Conservation (phyloP, 2,888 invertebrate species). For the Keiferia lycopersicella region DNA sequence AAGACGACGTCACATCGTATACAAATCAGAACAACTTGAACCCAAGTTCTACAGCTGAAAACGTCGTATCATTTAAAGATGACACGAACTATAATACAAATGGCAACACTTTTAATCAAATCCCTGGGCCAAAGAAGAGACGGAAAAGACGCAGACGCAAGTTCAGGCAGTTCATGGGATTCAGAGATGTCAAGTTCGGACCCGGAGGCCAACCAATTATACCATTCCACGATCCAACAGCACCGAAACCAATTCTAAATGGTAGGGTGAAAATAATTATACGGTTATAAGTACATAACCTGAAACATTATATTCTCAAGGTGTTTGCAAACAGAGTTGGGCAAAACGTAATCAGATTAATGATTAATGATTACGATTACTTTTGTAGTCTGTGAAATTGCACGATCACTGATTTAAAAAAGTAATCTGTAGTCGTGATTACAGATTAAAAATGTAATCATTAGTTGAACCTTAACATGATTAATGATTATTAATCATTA, state of each 20-base stretch:
- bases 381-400: too few relatives aligned
- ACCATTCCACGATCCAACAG: background rate
- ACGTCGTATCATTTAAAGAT: constrained; percentile 36
- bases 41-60: background rate
- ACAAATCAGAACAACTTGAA: background rate
- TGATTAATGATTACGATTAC: too few relatives aligned
- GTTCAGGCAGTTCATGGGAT: constrained; percentile 32
- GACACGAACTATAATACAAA: constrained; percentile 34
- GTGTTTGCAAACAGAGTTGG: too few relatives aligned
- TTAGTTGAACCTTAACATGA: too few relatives aligned
- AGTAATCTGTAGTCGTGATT: too few relatives aligned
- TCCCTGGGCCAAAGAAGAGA: constrained; percentile 43
- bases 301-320: too few relatives aligned
- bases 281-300: too few relatives aligned
- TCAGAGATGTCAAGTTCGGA: background rate
- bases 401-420: too few relatives aligned
- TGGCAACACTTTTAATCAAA: background rate
- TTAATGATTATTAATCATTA: too few relatives aligned
- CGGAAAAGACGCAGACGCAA: constrained; percentile 48
- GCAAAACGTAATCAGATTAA: too few relatives aligned
- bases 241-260: background rate
- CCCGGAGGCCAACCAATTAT: background rate
- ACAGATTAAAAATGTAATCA: too few relatives aligned
- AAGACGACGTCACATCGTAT: constrained; percentile 32
- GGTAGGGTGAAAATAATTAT: background rate